Conservation (phyloP, 1,140 invertebrate genomes). For the Achroia grisella region DNA sequence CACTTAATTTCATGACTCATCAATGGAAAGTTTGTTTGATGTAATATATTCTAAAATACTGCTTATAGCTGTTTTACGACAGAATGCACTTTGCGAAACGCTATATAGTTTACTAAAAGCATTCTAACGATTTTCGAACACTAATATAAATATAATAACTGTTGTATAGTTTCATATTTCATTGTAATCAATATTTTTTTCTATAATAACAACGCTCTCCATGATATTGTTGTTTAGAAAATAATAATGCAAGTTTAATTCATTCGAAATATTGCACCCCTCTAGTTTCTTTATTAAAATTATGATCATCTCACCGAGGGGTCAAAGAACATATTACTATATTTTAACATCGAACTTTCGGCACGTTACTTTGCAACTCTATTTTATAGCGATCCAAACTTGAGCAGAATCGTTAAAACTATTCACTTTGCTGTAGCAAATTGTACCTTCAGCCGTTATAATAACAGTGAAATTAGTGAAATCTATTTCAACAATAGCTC, state of each 20-base stretch:
- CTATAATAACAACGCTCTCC: no score
- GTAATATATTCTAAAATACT: conserved; percentile 11
- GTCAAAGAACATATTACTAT: conserved; percentile 62
- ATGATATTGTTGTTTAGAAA: conserved; percentile 5
- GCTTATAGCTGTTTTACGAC: conserved; percentile 13
- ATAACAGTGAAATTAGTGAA: conserved; percentile 41
- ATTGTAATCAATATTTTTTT: no score
- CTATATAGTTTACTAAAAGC: conserved; percentile 5
- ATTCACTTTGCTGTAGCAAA: conserved; percentile 25
- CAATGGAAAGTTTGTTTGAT: conserved; percentile 14
- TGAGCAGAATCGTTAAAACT: conserved; percentile 16
- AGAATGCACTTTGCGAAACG: conserved; percentile 12
- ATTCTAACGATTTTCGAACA: not conserved
- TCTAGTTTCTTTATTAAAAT: conserved; percentile 60
- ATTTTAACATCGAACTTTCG: conserved; percentile 53
- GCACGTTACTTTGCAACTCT: conserved; percentile 46
- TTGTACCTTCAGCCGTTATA: conserved; percentile 29
- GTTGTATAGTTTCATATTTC: no score
- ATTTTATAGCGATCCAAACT: conserved; percentile 45
- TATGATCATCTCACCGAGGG: conserved; percentile 42
- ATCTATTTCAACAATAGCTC: conserved; percentile 26
- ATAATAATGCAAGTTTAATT: conserved; percentile 64
- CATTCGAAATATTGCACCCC: conserved; percentile 54
- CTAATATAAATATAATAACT: not conserved
- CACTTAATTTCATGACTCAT: conserved; percentile 13